A percentile compares a stretch with the other conserved stretches of the same genome.
Conservation (phyloP, 1,140 invertebrate species). For the Pseudomyrmex sp. region DNA sequence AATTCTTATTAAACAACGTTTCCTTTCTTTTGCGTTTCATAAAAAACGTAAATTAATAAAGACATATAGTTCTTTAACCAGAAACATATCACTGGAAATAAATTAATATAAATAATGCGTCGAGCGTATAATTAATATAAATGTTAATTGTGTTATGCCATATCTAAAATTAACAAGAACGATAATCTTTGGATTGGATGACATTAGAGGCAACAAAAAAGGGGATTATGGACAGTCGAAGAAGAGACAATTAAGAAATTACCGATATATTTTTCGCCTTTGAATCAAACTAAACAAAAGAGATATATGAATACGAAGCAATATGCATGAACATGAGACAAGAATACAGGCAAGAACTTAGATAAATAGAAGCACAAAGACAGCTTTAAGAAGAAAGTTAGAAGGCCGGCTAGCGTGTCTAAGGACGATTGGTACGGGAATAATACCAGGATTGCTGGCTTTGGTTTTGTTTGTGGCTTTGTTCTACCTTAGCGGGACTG, state of each 20-base stretch:
- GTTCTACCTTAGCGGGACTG: conserved; percentile 84
- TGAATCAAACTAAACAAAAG: conserved; percentile 7
- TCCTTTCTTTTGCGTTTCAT: not conserved
- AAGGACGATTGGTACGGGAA: conserved; percentile 84
- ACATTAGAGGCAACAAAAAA: conserved; percentile 49
- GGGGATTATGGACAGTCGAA: not conserved
- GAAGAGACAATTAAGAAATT: conserved; percentile 21
- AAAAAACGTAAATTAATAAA: conserved; percentile 35
- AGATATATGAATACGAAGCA: conserved; percentile 57
- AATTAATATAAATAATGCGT: conserved; percentile 74
- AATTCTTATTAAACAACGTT: not conserved
- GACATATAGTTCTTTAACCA: conserved; percentile 25
- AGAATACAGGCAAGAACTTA: conserved; percentile 61
- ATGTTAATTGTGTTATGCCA: conserved; percentile 67
- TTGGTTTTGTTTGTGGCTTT: conserved; percentile 79
- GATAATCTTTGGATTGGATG: conserved; percentile 73
- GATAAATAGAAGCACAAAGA: conserved; percentile 55
- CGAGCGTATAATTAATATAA: conserved; percentile 35
- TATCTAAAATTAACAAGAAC: conserved; percentile 62
- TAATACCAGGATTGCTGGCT: conserved; percentile 84
- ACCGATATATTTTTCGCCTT: conserved; percentile 21
- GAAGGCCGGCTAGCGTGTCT: conserved; percentile 86
- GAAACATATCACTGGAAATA: conserved; percentile 57
- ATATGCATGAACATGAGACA: conserved; percentile 35
- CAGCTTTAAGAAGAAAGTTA: conserved; percentile 69